These are phyloP conservation scores for Pseudochirops corinnae DNA, from an alignment of 2,797 vertebrate species.

Conservation along the genomic window DNA sequence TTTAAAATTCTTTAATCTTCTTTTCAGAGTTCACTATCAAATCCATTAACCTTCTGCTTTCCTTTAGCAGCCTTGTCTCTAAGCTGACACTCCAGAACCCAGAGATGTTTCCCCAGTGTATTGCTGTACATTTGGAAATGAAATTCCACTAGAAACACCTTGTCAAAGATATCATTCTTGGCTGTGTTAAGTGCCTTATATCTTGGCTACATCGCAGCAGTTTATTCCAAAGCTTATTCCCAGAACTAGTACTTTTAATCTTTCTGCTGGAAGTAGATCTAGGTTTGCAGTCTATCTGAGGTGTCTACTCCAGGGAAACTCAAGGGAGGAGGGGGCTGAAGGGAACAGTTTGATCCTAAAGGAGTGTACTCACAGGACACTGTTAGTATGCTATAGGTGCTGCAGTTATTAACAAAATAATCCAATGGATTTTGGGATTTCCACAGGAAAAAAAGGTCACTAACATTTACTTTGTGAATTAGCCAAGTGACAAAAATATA, in stretches of 20 bases:
- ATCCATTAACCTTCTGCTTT: conserved; percentile 42
- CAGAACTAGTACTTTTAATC: conserved; percentile 34
- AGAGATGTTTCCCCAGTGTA: conserved; percentile 50
- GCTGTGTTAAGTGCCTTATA: conserved; percentile 38
- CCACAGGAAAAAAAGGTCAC: neutral
- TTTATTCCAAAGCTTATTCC: conserved; percentile 26
- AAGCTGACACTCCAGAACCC: conserved; percentile 4
- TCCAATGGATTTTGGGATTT: neutral
- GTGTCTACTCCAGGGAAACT: neutral
- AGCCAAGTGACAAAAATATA: neutral
- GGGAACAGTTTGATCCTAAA: neutral
- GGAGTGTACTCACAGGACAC: neutral
- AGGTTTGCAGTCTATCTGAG: conserved; percentile 29
- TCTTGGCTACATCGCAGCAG: conserved; percentile 22
- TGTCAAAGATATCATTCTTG: conserved; percentile 48
- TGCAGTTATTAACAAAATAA: neutral
- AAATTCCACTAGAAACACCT: conserved; percentile 43
- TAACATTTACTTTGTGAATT: neutral
- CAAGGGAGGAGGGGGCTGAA: conserved; percentile 10
- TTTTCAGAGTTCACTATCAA: conserved; percentile 44
- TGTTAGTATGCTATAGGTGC: neutral
- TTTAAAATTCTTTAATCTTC: conserved; percentile 14
- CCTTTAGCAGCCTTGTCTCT: conserved; percentile 42
- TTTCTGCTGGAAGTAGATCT: neutral
- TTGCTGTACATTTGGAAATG: conserved; percentile 44